Evolutionary conservation across 2,113 vertebrate species (phyloP).

Genomic region (Zootoca vivipara): DNA sequence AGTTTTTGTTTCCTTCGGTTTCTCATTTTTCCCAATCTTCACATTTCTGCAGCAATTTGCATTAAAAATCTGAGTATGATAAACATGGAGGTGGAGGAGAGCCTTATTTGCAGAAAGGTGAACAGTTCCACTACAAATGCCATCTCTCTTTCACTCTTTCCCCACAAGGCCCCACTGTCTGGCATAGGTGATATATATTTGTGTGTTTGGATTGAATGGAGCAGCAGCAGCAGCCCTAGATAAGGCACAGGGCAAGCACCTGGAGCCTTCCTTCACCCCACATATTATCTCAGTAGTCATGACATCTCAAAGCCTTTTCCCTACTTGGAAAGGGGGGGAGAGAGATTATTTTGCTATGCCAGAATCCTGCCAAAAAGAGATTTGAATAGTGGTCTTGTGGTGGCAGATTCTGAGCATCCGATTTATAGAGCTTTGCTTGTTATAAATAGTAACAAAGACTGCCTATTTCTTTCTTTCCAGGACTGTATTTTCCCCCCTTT

Average conservation of each 20-base stretch:
- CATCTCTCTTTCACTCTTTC: background rate
- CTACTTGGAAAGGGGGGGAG: rapidly evolving
- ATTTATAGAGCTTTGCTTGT: rapidly evolving
- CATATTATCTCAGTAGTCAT: background rate
- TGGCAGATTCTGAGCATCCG: background rate
- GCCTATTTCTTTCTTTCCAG: rapidly evolving
- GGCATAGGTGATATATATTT: background rate
- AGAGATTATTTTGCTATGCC: rapidly evolving
- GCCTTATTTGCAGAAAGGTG: background rate
- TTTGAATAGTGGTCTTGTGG: background rate
- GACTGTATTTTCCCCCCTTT: rapidly evolving
- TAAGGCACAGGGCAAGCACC: no score
- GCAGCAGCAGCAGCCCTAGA: no score
- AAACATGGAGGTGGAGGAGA: background rate
- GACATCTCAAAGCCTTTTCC: background rate
- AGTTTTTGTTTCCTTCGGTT: no score
- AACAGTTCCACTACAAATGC: background rate
- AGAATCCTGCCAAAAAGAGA: background rate
- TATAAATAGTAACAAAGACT: rapidly evolving
- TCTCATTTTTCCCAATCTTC: no score
- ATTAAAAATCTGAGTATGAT: no score
- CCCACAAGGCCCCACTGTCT: background rate
- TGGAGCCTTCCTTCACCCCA: no score
- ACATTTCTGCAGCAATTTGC: no score
- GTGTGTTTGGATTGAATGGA: no score